These are phyloP conservation scores for Achroia grisella DNA, from an alignment of 1,140 invertebrate genomes.

Conservation along the genomic window DNA sequence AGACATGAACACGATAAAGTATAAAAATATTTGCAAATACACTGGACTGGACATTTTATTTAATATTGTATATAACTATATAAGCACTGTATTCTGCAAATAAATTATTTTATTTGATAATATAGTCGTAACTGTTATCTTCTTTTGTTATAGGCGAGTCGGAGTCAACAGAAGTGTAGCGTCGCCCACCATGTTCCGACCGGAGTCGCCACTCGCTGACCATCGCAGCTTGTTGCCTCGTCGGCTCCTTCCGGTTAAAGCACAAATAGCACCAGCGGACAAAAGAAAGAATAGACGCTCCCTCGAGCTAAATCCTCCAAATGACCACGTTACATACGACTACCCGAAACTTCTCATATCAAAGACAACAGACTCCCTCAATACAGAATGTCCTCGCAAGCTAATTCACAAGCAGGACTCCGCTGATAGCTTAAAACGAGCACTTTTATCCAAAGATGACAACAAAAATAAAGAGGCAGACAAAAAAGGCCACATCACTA, in stretches of 20 bases:
- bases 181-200: slow-evolving; percentile 59
- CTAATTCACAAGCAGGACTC: slow-evolving; percentile 62
- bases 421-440: slow-evolving; percentile 58
- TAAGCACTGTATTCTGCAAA: no score
- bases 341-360: slow-evolving; percentile 66
- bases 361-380: slow-evolving; percentile 64
- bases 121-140: background rate
- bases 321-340: slow-evolving; percentile 54
- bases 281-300: slow-evolving; percentile 62
- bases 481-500: slow-evolving; percentile 34
- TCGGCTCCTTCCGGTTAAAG: slow-evolving; percentile 55
- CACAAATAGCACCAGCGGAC: slow-evolving; percentile 58
- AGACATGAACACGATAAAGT: no score
- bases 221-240: slow-evolving; percentile 65
- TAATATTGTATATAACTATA: no score
- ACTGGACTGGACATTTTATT: no score
- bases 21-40: no score
- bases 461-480: slow-evolving; percentile 34
- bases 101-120: no score
- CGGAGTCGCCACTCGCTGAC: slow-evolving; percentile 64
- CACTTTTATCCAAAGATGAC: slow-evolving; percentile 56
- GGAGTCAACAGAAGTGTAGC: slow-evolving; percentile 35
- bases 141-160: slow-evolving; percentile 52
- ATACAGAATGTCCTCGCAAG: slow-evolving; percentile 57
- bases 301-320: slow-evolving; percentile 56